Conservation (phyloP, 2,797 vertebrate species). For the Pseudomugil gertrudae region DNA sequence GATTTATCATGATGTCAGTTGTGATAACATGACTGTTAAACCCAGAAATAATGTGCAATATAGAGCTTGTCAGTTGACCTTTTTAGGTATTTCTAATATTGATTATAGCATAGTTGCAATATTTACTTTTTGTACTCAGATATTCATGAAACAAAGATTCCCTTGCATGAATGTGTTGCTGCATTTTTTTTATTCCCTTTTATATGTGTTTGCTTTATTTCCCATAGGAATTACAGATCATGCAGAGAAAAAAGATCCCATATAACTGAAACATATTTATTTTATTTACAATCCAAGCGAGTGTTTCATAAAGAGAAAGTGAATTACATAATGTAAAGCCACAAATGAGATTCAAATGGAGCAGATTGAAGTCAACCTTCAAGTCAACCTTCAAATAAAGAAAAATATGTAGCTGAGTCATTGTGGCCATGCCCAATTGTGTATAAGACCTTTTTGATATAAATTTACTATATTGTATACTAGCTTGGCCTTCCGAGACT, state of each 20-base stretch:
- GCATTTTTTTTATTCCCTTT: not conserved
- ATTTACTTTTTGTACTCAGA: slow-evolving; percentile 1
- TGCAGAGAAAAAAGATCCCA: slow-evolving; percentile 1
- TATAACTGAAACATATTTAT: not conserved
- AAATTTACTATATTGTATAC: too few relatives aligned
- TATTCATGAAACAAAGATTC: not conserved
- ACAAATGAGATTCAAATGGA: too few relatives aligned
- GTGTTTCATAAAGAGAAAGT: not conserved
- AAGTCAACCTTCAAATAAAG: too few relatives aligned
- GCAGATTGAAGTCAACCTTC: too few relatives aligned
- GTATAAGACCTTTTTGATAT: too few relatives aligned
- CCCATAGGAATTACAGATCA: slow-evolving; percentile 2
- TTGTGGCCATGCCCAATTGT: too few relatives aligned
- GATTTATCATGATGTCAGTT: slow-evolving; percentile 57
- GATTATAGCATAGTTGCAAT: not conserved
- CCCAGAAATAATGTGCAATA: slow-evolving; percentile 31
- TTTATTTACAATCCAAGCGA: not conserved
- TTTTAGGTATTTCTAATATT: slow-evolving; percentile 30
- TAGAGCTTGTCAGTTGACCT: slow-evolving; percentile 11
- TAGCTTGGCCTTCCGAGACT: too few relatives aligned
- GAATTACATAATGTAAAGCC: not conserved
- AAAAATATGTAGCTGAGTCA: too few relatives aligned
- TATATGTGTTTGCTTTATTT: not conserved
- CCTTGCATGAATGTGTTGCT: not conserved
- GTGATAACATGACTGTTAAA: slow-evolving; percentile 39